Percentiles rank a stretch among this genome's conserved stretches.
phyloP scores from a whole-genome alignment of 2,888 invertebrate genomes.

The Alloscopus bannaensis region DNA sequence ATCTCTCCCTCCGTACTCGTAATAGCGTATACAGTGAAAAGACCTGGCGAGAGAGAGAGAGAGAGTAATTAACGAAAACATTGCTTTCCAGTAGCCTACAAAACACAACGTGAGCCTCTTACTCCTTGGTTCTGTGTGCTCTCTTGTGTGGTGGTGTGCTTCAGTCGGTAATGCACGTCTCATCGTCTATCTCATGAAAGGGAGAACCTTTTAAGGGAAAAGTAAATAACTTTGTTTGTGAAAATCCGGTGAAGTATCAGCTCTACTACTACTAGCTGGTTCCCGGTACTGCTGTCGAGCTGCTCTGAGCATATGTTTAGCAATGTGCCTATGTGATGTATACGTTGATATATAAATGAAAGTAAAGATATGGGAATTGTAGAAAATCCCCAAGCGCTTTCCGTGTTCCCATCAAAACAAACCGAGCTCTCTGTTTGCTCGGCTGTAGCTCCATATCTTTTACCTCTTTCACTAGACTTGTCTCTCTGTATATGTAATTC shows the following conservation, averaged over 20 bases:
- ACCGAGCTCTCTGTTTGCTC: constrained; percentile 42
- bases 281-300: too few relatives aligned
- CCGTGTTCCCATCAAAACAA: constrained; percentile 59
- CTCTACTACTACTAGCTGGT: not conserved
- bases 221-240: constrained; percentile 46
- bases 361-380: constrained; percentile 53
- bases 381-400: constrained; percentile 59
- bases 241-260: constrained; percentile 31
- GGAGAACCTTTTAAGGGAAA: constrained; percentile 27
- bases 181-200: not conserved
- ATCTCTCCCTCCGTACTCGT: not conserved
- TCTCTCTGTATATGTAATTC: too few relatives aligned
- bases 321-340: not conserved
- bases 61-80: constrained; percentile 51
- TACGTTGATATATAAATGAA: not conserved
- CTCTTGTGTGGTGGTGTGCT: not conserved
- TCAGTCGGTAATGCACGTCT: not conserved
- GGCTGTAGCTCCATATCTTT: too few relatives aligned
- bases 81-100: not conserved
- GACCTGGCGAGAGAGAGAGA: too few relatives aligned
- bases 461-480: too few relatives aligned
- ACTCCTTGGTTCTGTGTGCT: not conserved
- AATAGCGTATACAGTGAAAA: too few relatives aligned
- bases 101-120: constrained; percentile 7
- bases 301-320: not conserved